Conservation (phyloP, 2,888 invertebrate species). For the Drosophila tanythrix region DNA sequence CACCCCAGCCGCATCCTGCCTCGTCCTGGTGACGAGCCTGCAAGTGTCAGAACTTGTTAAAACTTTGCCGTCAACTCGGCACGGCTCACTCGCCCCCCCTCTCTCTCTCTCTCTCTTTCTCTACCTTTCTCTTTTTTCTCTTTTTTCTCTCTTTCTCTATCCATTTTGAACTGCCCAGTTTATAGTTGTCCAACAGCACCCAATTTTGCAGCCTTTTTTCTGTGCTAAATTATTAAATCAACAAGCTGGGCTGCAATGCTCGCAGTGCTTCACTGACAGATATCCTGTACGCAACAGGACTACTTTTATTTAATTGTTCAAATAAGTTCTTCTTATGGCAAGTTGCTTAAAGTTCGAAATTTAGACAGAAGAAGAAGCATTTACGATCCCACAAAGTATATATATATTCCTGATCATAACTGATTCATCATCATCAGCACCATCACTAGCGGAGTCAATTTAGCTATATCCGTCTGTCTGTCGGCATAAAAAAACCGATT, state of each 20-base stretch:
- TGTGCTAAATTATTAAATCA: conserved; percentile 67
- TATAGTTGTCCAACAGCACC: conserved; percentile 10
- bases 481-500: neutral
- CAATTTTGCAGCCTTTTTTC: conserved; percentile 13
- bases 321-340: neutral
- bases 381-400: neutral
- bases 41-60: conserved; percentile 81
- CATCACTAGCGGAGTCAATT: neutral
- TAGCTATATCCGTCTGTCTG: neutral
- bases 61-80: conserved; percentile 74
- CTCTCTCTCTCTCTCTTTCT: neutral
- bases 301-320: neutral
- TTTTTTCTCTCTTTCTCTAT: neutral
- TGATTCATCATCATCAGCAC: neutral
- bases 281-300: neutral
- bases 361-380: neutral
- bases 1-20: neutral
- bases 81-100: conserved; percentile 23
- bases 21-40: conserved; percentile 45
- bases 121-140: too few species aligned
- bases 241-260: neutral
- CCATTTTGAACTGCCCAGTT: conserved; percentile 3
- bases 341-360: neutral
- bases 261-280: neutral
- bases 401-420: neutral